phyloP scores from a whole-genome alignment of 2,888 invertebrate genomes.

The Pristionchus arcanus region DNA sequence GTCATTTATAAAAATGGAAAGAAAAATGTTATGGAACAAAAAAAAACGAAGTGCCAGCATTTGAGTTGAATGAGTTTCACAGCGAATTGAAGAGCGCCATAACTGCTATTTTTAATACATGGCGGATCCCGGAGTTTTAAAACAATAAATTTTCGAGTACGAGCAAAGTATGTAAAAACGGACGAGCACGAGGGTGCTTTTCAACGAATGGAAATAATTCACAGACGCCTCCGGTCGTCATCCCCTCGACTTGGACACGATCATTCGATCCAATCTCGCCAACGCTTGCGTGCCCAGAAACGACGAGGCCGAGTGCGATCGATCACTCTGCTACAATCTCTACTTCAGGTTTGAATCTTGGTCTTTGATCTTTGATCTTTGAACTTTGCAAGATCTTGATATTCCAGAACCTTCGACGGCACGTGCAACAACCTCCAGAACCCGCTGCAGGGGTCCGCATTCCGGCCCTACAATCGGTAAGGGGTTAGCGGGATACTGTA shows the following conservation, averaged over 20 bases:
- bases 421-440: conserved; percentile 94
- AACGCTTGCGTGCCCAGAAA: conserved; percentile 78
- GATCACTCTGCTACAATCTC: conserved; percentile 76
- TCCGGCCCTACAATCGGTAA: conserved; percentile 84
- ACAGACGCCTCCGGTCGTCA: conserved; percentile 67
- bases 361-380: neutral
- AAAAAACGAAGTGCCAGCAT: neutral
- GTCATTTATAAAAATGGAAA: neutral
- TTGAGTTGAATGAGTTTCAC: too few relatives aligned
- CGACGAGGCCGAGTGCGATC: conserved; percentile 77
- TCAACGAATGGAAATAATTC: neutral
- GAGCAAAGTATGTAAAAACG: too few relatives aligned
- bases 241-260: conserved; percentile 69
- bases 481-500: neutral
- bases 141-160: too few relatives aligned
- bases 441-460: conserved; percentile 93
- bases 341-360: conserved; percentile 62
- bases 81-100: too few relatives aligned
- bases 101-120: too few relatives aligned
- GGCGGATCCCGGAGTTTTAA: too few relatives aligned
- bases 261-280: conserved; percentile 76
- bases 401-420: conserved; percentile 88
- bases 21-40: too few relatives aligned
- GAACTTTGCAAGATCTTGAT: neutral
- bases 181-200: neutral